Base-by-base conservation (phyloP, 2,888 invertebrate species). In the Pasiphila rectangulata region DNA sequence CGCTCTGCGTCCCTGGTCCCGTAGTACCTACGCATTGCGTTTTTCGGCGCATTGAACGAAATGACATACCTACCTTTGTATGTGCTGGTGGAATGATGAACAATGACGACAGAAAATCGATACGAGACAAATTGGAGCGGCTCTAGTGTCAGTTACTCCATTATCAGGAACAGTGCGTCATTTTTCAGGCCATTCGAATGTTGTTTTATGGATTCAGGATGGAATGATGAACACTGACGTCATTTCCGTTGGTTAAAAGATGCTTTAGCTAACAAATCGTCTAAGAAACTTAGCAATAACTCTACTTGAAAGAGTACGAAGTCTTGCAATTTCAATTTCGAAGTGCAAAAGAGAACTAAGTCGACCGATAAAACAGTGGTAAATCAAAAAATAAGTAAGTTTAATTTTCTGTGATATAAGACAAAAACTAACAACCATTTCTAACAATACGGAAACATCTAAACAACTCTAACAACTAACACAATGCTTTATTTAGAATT, bases 51-150 rank as follows among this genome's bases (percentile, higher is more conserved):
- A 45, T 34, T 47, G 40, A 49, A 49, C 40, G 29, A 45, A 49
- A 49, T 49, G 40, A 21, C 44, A 45, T 43, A 41, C 50, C 36
- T 50, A 37, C 49, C 40, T 49, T 40, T 44, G 40, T 49, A 36
- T 37, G 25, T 44, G 40, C 48, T 44, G 35, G 34, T 43, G 35
- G 40, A 44, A 49, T 49, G 47, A 48, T 52, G 52, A 51, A 51
- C 48, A 49, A 54, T 54, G 49, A 49, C 55, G 51, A 49, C 51
- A 56, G 58, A 69, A 71, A 72, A 71, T 72, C 72, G 66, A 72
- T 72, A 67, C 64, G 50, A 58, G 56, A 52, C 59, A 61, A 64
- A 62, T 67, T 64, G 70, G 67, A 67, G 63, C 65, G 57, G 64
- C 59, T 57, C 53, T 55, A 56, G 54, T 56, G 56, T 63, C 40